Percentiles rank a stretch among this genome's conserved stretches.
Conservation (phyloP, 2,797 vertebrate species). For the Pseudomugil tenellus region DNA sequence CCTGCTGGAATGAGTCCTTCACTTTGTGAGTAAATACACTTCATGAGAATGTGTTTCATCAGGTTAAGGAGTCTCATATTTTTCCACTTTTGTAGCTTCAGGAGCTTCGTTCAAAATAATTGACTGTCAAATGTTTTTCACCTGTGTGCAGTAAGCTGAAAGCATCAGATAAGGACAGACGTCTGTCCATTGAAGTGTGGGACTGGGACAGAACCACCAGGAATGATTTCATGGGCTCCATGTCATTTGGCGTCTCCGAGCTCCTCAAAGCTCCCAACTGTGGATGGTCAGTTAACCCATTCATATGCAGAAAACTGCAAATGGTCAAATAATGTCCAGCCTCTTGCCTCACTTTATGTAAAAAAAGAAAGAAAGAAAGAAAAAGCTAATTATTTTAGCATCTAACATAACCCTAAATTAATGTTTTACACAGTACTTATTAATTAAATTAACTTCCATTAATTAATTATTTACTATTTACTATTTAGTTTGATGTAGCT, state of each 20-base stretch:
- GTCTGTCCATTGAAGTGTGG: slow-evolving; percentile 96
- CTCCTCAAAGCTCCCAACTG: slow-evolving; percentile 91
- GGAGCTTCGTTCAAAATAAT: neutral
- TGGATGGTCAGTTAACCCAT: slow-evolving; percentile 89
- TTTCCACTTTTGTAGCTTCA: neutral
- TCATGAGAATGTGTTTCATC: slow-evolving; percentile 1
- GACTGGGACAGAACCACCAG: slow-evolving; percentile 97
- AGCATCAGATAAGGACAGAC: slow-evolving; percentile 92
- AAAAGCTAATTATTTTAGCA: too few relatives aligned
- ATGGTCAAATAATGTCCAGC: neutral
- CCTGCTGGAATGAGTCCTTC: slow-evolving; percentile 96
- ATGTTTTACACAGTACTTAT: neutral
- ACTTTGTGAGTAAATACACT: slow-evolving; percentile 87
- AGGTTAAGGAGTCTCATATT: neutral
- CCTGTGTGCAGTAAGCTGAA: slow-evolving; percentile 88
- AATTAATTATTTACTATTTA: too few relatives aligned
- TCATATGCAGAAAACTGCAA: neutral
- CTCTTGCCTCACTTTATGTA: neutral
- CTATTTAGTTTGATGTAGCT: neutral
- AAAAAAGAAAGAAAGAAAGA: too few relatives aligned
- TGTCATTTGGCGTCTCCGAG: slow-evolving; percentile 98
- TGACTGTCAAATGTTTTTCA: neutral
- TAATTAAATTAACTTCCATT: neutral
- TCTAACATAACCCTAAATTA: neutral
- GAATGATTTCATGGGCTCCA: slow-evolving; percentile 99